These are phyloP conservation scores for Doris montereyensis DNA, from an alignment of 2,888 invertebrate genomes.

Conservation along the genomic window DNA sequence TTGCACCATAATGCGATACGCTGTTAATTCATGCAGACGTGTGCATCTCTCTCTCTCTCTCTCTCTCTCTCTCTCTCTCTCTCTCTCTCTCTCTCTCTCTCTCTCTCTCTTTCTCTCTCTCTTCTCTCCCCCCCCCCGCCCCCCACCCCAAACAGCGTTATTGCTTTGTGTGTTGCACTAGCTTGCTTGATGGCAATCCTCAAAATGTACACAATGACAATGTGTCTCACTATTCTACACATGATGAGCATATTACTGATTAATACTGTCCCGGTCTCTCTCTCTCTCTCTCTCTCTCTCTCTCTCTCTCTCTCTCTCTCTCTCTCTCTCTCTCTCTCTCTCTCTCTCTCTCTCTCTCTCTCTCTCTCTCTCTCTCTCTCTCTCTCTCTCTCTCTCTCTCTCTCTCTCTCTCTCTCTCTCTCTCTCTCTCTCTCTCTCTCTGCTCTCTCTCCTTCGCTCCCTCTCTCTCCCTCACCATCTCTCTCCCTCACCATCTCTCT, in stretches of 20 bases:
- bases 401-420: too few species aligned
- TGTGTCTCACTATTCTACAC: too few species aligned
- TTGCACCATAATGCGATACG: too few species aligned
- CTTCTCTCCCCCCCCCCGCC: neutral
- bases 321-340: slow-evolving; percentile 3
- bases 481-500: too few species aligned
- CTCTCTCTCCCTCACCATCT: too few species aligned
- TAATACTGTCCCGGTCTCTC: neutral
- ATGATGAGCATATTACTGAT: neutral
- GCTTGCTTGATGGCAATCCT: neutral
- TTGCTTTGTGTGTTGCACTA: neutral
- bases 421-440: too few species aligned
- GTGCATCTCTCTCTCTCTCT: neutral
- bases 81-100: neutral
- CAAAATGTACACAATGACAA: too few species aligned
- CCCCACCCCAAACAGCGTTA: neutral
- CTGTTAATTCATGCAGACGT: too few species aligned
- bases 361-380: slow-evolving; percentile 15
- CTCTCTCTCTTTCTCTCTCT: neutral
- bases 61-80: neutral
- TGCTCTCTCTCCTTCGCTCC: too few species aligned
- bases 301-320: neutral
- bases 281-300: neutral
- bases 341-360: slow-evolving; percentile 24
- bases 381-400: neutral